Percentiles rank a stretch among this genome's conserved stretches.
These are phyloP conservation scores for Microctonus aethiopoides DNA, from an alignment of 2,888 invertebrate species.

Conservation along the genomic window DNA sequence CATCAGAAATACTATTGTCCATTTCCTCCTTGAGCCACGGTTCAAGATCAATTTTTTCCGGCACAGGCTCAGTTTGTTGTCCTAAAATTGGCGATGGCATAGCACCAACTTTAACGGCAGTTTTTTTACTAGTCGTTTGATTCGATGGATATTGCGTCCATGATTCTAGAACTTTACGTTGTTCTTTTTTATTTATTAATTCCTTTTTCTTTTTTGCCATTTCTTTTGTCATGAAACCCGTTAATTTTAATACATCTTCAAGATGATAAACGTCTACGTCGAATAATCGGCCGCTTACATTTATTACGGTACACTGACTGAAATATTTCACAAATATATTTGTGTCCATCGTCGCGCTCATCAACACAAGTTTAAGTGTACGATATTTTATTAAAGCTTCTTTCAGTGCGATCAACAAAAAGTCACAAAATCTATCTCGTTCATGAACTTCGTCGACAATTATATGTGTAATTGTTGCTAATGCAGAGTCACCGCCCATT, in stretches of 20 bases:
- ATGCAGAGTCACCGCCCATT: conserved; percentile 80
- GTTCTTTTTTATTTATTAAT: conserved; percentile 61
- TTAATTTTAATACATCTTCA: conserved; percentile 80
- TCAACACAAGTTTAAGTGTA: conserved; percentile 84
- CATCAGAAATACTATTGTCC: conserved; percentile 76
- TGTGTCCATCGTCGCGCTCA: conserved; percentile 95
- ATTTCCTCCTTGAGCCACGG: conserved; percentile 72
- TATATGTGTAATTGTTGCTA: conserved; percentile 84
- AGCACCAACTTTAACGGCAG: background rate
- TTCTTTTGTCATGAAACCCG: conserved; percentile 70
- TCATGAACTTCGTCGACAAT: conserved; percentile 97
- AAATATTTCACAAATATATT: conserved; percentile 87
- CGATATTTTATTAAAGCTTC: conserved; percentile 78
- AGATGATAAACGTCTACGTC: conserved; percentile 82
- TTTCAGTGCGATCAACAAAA: conserved; percentile 86
- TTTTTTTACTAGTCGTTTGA: conserved; percentile 31
- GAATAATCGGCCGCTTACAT: conserved; percentile 80
- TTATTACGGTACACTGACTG: conserved; percentile 79
- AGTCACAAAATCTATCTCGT: conserved; percentile 92
- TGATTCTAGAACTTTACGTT: conserved; percentile 61
- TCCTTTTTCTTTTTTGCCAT: conserved; percentile 66
- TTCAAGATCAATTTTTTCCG: conserved; percentile 69
- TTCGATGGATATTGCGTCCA: conserved; percentile 63
- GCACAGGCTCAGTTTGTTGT: conserved; percentile 58
- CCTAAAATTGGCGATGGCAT: conserved; percentile 46